A percentile compares a stretch with the other conserved stretches of the same genome.
phyloP scores from a whole-genome alignment of 2,888 invertebrate genomes.

The Rugalucina vietnamica region DNA sequence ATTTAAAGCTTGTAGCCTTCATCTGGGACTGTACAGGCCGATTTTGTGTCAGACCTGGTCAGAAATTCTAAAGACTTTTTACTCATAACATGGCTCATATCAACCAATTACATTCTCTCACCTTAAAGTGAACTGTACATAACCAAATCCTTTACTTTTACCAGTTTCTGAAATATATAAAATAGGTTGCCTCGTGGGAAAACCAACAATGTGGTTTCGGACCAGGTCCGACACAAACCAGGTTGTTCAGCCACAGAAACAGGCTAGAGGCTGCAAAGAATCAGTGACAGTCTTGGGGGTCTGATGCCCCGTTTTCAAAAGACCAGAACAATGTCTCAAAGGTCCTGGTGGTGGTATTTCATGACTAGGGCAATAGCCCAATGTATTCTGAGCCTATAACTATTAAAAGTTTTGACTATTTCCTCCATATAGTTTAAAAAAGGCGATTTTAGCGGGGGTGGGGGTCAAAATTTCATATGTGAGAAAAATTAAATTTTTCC shows the following conservation, averaged over 20 bases:
- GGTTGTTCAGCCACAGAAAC: too few relatives aligned
- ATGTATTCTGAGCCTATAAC: too few relatives aligned
- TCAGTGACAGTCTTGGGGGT: neutral
- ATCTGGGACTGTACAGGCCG: neutral
- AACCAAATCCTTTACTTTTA: slow-evolving; percentile 78
- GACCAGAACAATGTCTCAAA: neutral
- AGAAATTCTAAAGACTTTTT: too few relatives aligned
- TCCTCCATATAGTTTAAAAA: too few relatives aligned
- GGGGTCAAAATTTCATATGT: too few relatives aligned
- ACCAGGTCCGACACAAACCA: neutral
- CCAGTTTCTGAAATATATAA: slow-evolving; percentile 67
- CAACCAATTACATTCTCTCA: slow-evolving; percentile 57
- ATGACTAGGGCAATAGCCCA: too few relatives aligned
- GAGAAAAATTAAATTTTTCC: too few relatives aligned
- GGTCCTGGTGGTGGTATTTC: too few relatives aligned
- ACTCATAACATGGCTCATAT: neutral
- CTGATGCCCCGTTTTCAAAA: neutral
- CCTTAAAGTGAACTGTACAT: slow-evolving; percentile 75
- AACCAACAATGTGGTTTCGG: too few relatives aligned
- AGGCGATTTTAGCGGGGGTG: too few relatives aligned
- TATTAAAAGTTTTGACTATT: too few relatives aligned
- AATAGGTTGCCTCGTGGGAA: neutral
- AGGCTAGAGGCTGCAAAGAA: neutral
- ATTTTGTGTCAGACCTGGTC: too few relatives aligned
- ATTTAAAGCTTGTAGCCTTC: neutral